Evolutionary conservation across 2,797 vertebrate genomes (phyloP), one percentile per base, ranked within the genome.

Genomic region (Hydrophis major): DNA sequence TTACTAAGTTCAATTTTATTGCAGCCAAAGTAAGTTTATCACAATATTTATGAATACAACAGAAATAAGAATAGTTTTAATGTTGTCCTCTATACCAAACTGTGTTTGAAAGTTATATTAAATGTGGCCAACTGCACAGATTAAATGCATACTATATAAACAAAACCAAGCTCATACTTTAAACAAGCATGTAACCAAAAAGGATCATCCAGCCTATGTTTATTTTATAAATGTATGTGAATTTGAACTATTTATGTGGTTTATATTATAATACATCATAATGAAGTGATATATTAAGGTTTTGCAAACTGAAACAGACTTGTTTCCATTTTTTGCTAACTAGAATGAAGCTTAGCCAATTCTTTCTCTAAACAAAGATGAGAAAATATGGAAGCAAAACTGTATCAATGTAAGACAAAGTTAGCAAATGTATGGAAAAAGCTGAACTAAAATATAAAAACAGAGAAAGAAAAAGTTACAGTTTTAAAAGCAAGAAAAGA

Each of bases 131-230:
- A n/a, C 27, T 57, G 86, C 86, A 56, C 50, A 53, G 56, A 47
- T 87, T 55, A 87, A 55, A 56, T n/a, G 47, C 50, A 28, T 87
- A 97, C 6, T n/a, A 61, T 95, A 97, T 93, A 97, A 97, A 98
- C 97, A 97, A 98, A 98, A 98, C 97, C 97, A 97, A 98, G 98
- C 97, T 97, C 97, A 97, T 97, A 96, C 94, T 97, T 96, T 96
- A 97, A 97, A 98, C 97, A 97, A 96, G 97, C 97, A 96, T 95
- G 97, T 96, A 98, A 98, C 97, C 97, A 96, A 97, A 97, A 98
- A 96, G 97, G 94, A 97, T 95, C 96, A 91, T 98, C 97, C 97
- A 97, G 97, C 95, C 97, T 97, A 96, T 95, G 63, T 2, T 53
- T 11, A 91, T 92, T 89, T 93, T 94, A 93, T 94, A 96, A 96